Base-by-base conservation (phyloP, 2,797 vertebrate species). In the Poeciliopsis infans region DNA sequence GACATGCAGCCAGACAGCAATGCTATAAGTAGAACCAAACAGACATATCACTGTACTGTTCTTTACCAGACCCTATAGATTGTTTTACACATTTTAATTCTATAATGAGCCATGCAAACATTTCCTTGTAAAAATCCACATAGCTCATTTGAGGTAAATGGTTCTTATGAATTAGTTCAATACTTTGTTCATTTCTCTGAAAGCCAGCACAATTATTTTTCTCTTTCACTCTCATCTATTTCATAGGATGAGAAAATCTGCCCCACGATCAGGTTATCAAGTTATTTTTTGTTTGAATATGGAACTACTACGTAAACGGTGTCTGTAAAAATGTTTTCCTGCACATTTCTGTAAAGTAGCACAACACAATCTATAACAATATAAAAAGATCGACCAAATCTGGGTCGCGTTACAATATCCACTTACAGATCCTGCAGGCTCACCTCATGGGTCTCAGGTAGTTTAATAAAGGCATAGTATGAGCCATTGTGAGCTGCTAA, bases 351-450 rank as follows among this genome's bases (percentile, higher is more conserved):
- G 68, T 84, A 55, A 31, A 55, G 78, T 71, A 59, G 83, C 74
- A 78, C 51, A 28, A 31, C 47, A 81, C 59, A 75, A 71, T 39
- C 75, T 51, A 45, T 15, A 45, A 46, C 16, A 55, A 72, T 74
- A 66, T 39, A 41, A 68, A 68, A 46, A 47, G 33, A 31, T 69
- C 81, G 79, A 88, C 87, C 84, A 82, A 84, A 89, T 87, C 51
- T 73, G 88, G 80, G 79, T 92, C 80, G 77, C 83, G 72, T 91
- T 93, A 78, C 90, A 77, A 77, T 89, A 87, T 85, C 91, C 92
- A 87, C 84, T 72, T 73, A 18, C 53, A 72, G 53, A 91, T 83
- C 82, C 86, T 76, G 79, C 86, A 81, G 91, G 79, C 83, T 78
- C 75, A 57, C 84, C 81, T 92, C 79, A 82, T 51, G 16, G 87